Evolutionary conservation across 2,113 vertebrate species (phyloP), one percentile per base, ranked within the genome.

Genomic region (Odontesthes bonariensis): DNA sequence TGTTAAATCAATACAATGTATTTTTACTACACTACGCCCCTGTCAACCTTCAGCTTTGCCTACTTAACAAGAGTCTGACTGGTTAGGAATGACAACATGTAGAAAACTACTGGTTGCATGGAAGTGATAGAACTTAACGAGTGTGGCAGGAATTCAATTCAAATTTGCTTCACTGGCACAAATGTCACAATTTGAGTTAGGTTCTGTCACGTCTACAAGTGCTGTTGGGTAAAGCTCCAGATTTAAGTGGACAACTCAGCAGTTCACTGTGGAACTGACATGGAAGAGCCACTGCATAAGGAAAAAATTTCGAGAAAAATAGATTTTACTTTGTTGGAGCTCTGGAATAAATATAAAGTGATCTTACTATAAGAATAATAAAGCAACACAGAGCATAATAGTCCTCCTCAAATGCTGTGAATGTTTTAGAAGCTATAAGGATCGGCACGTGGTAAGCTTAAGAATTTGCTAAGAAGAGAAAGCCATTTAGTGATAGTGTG

Each of bases 131-230:
- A 66, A 22, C 20, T 52, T 66, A 14, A 51, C 62, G 13, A 52
- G 63, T 3, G 19, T 66, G 63, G 49, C 63, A 66, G 63, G 63
- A 66, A 23, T 66, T 66, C 32, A 53, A 23, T 53, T 38, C 22
- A 47, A 19, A 53, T 53, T 66, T 38, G 49, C 63, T 52, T 66
- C n/a, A 14, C 32, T 53, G 20, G n/a, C 51, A 53, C 22, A 6
- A 35, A 38, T 53, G 49, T 53, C 33, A 38, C 33, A 59, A 59
- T 59, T 59, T 59, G 57, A 22, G 57, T 22, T 20, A 20, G 47
- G 22, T 8, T 23, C n/a, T 52, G 47, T 40, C 20, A 53, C 12
- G 22, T 53, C 38, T 22, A 40, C n/a, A 23, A 49, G 46, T 44
- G 42, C 13, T 44, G 9, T 12, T 19, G 31, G 31, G 33, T 33